Evolutionary conservation across 2,797 vertebrate genomes (phyloP), one percentile per base, ranked within the genome.

Genomic region (Epinephelus malabaricus): DNA sequence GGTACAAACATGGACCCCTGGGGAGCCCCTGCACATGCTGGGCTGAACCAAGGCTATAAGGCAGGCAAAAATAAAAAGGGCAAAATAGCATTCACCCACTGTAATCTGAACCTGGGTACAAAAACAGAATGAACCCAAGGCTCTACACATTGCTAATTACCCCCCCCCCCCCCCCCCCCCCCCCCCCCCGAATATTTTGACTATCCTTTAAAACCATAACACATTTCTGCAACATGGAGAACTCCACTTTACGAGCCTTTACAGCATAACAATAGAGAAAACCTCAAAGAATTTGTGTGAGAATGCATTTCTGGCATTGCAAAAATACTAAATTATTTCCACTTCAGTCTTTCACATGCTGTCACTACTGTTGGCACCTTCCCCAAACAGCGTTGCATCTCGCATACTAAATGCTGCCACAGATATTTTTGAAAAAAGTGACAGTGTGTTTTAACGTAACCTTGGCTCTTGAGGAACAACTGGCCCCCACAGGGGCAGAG

Each of bases 391-490:
- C 18, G 21, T 64, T 58, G 51, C 65, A 69, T 61, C 63, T 77
- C 2, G 25, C 58, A 88, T 61, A 69, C 43, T 80, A 66, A 71
- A 76, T 67, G 56, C 47, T 76, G 81, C 88, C 84, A 60, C 81
- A 91, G 81, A 83, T 67, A 85, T 89, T 47, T 82, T 23, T 58
- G 21, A 55, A 76, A 82, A 70, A 80, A 56, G 25, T 74, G 65
- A 78, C 77, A 71, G 67, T 50, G 47, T 80, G 67, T 78, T 91
- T 84, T 83, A 84, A 76, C 67, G 30, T 84, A 85, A 89, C 34
- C 53, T 81, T 63, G 76, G 72, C 76, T 88, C 84, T 82, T 67
- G 81, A 85, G 80, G 84, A 84, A 73, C 81, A 85, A 86, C 73
- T 78, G 73, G 76, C 74, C 85, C 76, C 74, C 81, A 80, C 78